Conservation (phyloP, 2,888 invertebrate genomes). For the Apotomis betuletana region DNA sequence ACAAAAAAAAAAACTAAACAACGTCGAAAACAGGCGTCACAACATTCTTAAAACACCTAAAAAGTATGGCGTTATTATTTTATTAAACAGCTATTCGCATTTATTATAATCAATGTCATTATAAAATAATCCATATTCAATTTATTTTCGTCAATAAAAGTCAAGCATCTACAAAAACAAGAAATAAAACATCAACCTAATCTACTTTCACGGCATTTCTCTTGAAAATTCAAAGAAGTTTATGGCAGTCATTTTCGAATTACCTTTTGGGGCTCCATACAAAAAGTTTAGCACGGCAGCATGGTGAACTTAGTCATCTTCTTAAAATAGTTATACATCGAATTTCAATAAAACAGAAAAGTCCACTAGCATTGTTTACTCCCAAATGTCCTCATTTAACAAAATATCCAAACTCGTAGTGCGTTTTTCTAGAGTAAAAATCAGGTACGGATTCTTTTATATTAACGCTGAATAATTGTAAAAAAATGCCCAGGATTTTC, state of each 20-base stretch:
- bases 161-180: conserved; percentile 7
- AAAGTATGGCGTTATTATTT: conserved; percentile 22
- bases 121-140: background rate
- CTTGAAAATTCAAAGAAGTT: background rate
- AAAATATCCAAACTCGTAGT: too few species aligned
- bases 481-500: background rate
- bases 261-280: background rate
- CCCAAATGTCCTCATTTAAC: too few species aligned
- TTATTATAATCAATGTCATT: too few species aligned
- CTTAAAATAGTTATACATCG: too few species aligned
- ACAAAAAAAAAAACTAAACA: conserved; percentile 37
- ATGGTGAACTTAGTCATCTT: too few species aligned
- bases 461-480: background rate
- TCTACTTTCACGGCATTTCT: conserved; percentile 23
- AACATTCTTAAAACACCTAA: conserved; percentile 13
- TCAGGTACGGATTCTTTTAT: too few species aligned
- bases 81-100: background rate
- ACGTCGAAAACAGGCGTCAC: conserved; percentile 31
- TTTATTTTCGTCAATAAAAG: background rate
- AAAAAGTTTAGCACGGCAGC: too few species aligned
- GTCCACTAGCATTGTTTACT: too few species aligned
- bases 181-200: conserved; percentile 13
- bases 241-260: conserved; percentile 1
- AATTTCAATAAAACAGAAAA: too few species aligned
- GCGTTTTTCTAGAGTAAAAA: too few species aligned